These are phyloP conservation scores for Luperina testacea DNA, from an alignment of 2,888 invertebrate species.

Conservation along the genomic window DNA sequence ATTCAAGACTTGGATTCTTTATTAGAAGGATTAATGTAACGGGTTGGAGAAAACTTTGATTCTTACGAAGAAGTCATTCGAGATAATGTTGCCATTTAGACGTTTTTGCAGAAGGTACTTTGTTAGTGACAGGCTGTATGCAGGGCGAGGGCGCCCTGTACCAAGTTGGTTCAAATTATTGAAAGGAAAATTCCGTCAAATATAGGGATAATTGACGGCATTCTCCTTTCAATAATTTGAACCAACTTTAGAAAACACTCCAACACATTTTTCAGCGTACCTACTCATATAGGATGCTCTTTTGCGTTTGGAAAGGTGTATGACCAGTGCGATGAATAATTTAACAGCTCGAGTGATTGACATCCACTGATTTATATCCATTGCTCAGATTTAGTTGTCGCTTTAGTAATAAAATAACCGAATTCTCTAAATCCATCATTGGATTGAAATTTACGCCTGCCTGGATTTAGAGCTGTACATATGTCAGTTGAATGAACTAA, in stretches of 20 bases:
- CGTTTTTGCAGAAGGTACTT: background rate
- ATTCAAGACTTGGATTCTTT: background rate
- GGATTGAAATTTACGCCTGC: background rate
- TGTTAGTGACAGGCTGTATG: background rate
- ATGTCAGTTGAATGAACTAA: conserved; percentile 11
- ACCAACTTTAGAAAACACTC: background rate
- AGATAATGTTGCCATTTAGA: background rate
- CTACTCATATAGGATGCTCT: background rate
- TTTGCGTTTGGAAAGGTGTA: too few relatives aligned
- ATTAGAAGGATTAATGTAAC: background rate
- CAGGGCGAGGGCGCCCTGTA: background rate
- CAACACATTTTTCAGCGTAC: background rate
- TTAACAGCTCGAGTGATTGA: too few relatives aligned
- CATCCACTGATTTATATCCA: too few relatives aligned
- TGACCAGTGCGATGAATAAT: background rate
- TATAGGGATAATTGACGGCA: too few relatives aligned
- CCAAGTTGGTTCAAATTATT: too few relatives aligned
- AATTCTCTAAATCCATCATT: too few relatives aligned
- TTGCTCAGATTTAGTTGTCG: background rate
- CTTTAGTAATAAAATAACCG: background rate
- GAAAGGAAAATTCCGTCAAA: too few relatives aligned
- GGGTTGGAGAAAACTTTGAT: background rate
- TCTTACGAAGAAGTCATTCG: background rate
- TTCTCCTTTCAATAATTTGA: background rate
- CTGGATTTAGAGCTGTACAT: background rate